A percentile compares a stretch with the other conserved stretches of the same genome.
Evolutionary conservation across 2,797 vertebrate genomes (phyloP).

Genomic region (Hipposideros larvatus): DNA sequence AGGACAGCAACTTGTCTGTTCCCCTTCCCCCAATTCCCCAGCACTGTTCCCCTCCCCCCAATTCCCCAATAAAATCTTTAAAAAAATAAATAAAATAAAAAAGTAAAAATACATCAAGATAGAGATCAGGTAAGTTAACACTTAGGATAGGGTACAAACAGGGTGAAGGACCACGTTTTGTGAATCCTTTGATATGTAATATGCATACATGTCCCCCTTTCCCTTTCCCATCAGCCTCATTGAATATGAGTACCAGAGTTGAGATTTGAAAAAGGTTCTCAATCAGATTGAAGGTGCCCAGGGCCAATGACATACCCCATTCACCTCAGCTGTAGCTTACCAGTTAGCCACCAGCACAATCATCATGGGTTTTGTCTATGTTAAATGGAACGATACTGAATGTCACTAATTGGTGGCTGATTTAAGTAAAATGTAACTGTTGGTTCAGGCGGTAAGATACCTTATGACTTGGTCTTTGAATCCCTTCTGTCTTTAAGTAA

Average conservation of each 20-base stretch:
- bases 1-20: no score
- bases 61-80: no score
- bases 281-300: background rate
- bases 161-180: background rate
- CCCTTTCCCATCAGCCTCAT: background rate
- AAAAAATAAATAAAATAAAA: no score
- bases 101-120: background rate
- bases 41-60: no score
- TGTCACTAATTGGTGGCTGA: background rate
- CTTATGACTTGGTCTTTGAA: background rate
- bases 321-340: background rate
- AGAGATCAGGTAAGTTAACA: background rate
- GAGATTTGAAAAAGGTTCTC: background rate
- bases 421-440: background rate
- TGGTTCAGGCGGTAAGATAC: background rate
- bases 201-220: background rate
- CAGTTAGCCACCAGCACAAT: background rate
- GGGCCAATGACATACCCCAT: background rate
- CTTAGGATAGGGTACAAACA: background rate
- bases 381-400: background rate
- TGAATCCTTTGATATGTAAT: background rate
- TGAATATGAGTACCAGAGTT: background rate
- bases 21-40: no score
- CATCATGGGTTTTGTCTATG: background rate
- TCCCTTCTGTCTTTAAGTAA: background rate